Evolutionary conservation across 2,888 invertebrate genomes (phyloP).

Genomic region (Nezara viridula): DNA sequence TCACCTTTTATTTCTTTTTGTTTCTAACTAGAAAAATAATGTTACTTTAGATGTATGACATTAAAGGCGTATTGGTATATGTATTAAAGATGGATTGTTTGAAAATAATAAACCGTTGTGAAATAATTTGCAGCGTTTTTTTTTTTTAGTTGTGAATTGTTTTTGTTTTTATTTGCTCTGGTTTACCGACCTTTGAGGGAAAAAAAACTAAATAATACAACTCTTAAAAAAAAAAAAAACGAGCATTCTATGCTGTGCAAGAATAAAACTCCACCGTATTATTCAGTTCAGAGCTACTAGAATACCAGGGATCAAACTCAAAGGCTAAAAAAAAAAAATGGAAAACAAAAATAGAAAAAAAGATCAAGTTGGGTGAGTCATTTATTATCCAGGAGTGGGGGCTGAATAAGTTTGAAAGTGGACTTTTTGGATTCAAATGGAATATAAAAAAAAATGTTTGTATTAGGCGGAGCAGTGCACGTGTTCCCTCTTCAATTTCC

Average conservation of each 20-base stretch:
- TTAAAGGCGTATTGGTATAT: too few species aligned
- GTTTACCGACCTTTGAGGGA: not conserved
- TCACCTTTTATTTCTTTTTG: too few species aligned
- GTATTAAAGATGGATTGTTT: too few species aligned
- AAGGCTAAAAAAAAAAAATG: too few species aligned
- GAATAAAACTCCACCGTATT: not conserved
- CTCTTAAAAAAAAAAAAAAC: not conserved
- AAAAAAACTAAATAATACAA: not conserved
- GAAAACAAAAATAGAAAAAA: not conserved
- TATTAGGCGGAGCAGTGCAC: not conserved
- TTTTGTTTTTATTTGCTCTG: not conserved
- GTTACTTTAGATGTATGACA: too few species aligned
- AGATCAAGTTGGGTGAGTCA: not conserved
- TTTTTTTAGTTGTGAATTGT: not conserved
- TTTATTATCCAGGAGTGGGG: not conserved
- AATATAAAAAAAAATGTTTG: constrained; percentile 18
- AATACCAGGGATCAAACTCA: not conserved
- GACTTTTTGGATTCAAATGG: not conserved
- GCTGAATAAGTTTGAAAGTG: not conserved
- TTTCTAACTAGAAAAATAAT: too few species aligned
- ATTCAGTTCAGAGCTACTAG: not conserved
- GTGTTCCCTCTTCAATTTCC: not conserved
- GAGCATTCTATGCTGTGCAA: not conserved
- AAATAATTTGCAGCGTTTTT: too few species aligned
- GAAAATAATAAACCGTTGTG: too few species aligned